phyloP scores from a whole-genome alignment of 2,888 invertebrate species.

The Pristionchus fissidentatus region DNA sequence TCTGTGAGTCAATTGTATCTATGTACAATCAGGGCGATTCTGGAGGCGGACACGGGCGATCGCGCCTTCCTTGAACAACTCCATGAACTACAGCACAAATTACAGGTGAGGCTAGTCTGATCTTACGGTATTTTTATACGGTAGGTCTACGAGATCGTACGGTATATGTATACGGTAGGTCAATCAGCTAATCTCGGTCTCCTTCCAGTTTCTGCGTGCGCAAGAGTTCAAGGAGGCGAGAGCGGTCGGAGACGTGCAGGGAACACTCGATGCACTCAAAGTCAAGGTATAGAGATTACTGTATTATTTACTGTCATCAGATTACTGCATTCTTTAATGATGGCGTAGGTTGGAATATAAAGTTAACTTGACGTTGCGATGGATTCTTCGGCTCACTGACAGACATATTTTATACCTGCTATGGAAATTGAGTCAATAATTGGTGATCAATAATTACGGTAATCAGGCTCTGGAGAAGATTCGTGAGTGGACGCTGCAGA shows the following conservation, averaged over 20 bases:
- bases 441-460: no score
- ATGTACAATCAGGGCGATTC: slow-evolving; percentile 91
- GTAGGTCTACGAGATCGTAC: neutral
- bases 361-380: no score
- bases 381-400: no score
- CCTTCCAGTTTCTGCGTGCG: slow-evolving; percentile 56
- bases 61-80: slow-evolving; percentile 92
- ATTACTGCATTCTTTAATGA: no score
- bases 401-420: no score
- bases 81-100: slow-evolving; percentile 93
- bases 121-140: neutral
- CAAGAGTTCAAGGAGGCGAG: slow-evolving; percentile 83
- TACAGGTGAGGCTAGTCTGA: no score
- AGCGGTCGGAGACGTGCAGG: slow-evolving; percentile 87
- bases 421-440: no score
- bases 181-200: neutral
- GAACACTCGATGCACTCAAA: slow-evolving; percentile 93
- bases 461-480: slow-evolving; percentile 93
- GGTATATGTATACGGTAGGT: no score
- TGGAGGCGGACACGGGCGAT: slow-evolving; percentile 92
- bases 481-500: slow-evolving; percentile 90
- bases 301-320: neutral
- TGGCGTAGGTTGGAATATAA: no score
- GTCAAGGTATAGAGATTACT: slow-evolving; percentile 81
- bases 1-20: no score